These are phyloP conservation scores for Temnothorax longispinosus DNA, from an alignment of 1,140 invertebrate genomes.

Conservation along the genomic window DNA sequence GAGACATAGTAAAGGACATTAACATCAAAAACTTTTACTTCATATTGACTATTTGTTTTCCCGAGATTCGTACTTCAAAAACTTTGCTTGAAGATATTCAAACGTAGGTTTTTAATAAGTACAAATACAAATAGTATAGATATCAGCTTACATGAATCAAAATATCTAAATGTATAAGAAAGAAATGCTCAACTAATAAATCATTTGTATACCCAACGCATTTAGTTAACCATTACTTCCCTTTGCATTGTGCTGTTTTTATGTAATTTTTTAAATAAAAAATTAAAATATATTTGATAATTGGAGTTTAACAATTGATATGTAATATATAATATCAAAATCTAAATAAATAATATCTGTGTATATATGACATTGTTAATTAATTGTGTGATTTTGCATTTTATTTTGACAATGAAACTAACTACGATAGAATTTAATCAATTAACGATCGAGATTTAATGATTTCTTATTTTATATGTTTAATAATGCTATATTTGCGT, in stretches of 20 bases:
- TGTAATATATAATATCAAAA: not conserved
- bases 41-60: not conserved
- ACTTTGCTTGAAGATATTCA: not conserved
- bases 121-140: not conserved
- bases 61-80: not conserved
- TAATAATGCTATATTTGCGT: not conserved
- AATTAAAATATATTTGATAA: slow-evolving; percentile 3
- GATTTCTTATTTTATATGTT: not conserved
- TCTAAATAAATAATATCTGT: not conserved
- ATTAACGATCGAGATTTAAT: not conserved
- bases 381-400: not conserved
- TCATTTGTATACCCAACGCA: not conserved
- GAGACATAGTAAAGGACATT: not conserved
- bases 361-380: not conserved
- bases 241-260: not conserved
- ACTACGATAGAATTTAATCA: not conserved
- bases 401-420: not conserved
- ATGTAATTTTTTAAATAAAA: not conserved
- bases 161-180: slow-evolving; percentile 9
- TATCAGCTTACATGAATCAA: not conserved
- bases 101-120: not conserved
- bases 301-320: not conserved
- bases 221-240: not conserved
- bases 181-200: not conserved
- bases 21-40: not conserved